These are phyloP conservation scores for Amaurobius ferox DNA, from an alignment of 2,888 invertebrate species.

Conservation along the genomic window DNA sequence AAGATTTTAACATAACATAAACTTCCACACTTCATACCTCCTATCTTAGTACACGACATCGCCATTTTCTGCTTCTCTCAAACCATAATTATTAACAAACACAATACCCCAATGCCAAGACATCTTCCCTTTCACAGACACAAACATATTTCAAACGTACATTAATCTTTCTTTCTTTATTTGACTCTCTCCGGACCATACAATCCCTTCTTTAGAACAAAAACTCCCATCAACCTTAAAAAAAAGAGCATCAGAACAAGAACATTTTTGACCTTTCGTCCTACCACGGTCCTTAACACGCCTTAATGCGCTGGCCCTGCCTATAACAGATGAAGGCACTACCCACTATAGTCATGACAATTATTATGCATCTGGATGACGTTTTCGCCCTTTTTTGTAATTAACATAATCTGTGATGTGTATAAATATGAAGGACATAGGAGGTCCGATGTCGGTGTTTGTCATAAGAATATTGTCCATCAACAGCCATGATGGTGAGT, in stretches of 20 bases:
- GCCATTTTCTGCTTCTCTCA: no score
- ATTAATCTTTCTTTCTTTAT: neutral
- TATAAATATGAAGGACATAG: constrained; percentile 31
- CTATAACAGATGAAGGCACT: constrained; percentile 15
- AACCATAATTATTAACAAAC: no score
- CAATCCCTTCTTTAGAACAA: neutral
- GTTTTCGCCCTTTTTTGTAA: constrained; percentile 52
- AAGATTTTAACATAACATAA: no score
- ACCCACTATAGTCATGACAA: constrained; percentile 54
- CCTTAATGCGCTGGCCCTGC: constrained; percentile 27
- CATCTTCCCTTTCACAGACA: no score
- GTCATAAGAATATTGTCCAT: neutral
- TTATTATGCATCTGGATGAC: constrained; percentile 38
- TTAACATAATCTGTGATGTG: constrained; percentile 11
- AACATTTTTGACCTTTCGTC: constrained; percentile 59
- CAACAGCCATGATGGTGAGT: neutral
- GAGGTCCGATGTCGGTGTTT: neutral
- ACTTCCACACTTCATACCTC: no score
- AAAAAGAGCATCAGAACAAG: neutral
- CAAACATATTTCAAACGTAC: neutral
- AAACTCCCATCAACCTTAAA: neutral
- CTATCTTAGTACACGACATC: no score
- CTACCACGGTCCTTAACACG: constrained; percentile 56
- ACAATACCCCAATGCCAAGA: no score
- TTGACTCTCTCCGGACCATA: neutral